Evolutionary conservation across 2,797 vertebrate genomes (phyloP).

Genomic region (Pangasius macronema): DNA sequence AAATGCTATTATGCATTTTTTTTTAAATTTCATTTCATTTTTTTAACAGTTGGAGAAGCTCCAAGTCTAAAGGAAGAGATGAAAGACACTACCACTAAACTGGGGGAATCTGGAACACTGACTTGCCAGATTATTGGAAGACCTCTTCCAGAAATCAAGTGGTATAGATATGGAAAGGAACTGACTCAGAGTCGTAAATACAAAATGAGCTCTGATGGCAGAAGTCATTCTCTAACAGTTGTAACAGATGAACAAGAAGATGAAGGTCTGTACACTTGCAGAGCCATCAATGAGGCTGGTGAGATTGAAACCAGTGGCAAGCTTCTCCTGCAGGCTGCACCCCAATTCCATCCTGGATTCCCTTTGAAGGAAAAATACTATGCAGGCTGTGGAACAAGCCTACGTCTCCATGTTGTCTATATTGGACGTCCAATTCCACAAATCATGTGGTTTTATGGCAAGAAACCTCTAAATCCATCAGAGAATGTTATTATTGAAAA

Average conservation of each 20-base stretch:
- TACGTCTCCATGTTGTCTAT: constrained; percentile 94
- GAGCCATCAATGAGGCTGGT: constrained; percentile 91
- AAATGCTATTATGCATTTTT: background rate
- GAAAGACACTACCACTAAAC: constrained; percentile 87
- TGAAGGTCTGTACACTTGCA: constrained; percentile 95
- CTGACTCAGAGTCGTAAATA: constrained; percentile 96
- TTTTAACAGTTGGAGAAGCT: constrained; percentile 87
- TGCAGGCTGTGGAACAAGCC: constrained; percentile 89
- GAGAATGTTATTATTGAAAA: constrained; percentile 93
- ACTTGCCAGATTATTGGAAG: constrained; percentile 93
- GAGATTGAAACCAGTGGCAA: constrained; percentile 96
- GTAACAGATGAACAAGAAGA: constrained; percentile 97
- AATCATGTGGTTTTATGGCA: constrained; percentile 97
- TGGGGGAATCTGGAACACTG: constrained; percentile 89
- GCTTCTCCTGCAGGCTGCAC: constrained; percentile 89
- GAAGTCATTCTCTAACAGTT: constrained; percentile 90
- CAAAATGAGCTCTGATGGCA: constrained; percentile 98
- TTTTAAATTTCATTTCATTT: constrained; percentile 6
- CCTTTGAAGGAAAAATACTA: constrained; percentile 95
- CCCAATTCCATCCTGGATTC: constrained; percentile 95
- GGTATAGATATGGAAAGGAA: constrained; percentile 97
- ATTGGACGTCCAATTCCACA: constrained; percentile 96
- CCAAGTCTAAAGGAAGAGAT: constrained; percentile 89
- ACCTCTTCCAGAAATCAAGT: constrained; percentile 97
- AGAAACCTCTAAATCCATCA: constrained; percentile 90